Conservation (phyloP, 2,797 vertebrate species). For the Sebastes aleutianus region DNA sequence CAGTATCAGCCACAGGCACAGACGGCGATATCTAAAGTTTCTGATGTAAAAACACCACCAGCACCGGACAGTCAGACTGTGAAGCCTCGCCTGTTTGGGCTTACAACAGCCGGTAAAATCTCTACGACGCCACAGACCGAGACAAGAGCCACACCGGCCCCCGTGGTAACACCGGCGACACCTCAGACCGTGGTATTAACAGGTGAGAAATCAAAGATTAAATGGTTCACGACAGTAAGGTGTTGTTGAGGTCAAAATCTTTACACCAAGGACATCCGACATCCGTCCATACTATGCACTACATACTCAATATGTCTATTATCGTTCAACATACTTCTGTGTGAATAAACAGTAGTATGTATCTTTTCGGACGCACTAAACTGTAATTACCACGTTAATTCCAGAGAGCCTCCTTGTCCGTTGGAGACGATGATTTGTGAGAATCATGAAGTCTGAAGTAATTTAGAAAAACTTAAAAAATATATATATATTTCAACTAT, state of each 20-base stretch:
- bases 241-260: background rate
- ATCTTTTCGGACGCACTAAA: background rate
- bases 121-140: slow-evolving; percentile 29
- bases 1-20: slow-evolving; percentile 67
- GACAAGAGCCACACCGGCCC: slow-evolving; percentile 20
- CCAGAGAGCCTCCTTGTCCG: background rate
- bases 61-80: slow-evolving; percentile 14
- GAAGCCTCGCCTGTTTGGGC: slow-evolving; percentile 33
- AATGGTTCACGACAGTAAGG: background rate
- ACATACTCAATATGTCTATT: background rate
- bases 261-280: too few relatives aligned
- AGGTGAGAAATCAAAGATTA: slow-evolving; percentile 62
- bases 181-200: slow-evolving; percentile 21
- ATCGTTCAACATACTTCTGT: background rate
- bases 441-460: background rate
- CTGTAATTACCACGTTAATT: background rate
- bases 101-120: slow-evolving; percentile 37
- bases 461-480: too few relatives aligned
- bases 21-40: slow-evolving; percentile 47
- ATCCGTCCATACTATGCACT: background rate
- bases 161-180: slow-evolving; percentile 31
- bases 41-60: slow-evolving; percentile 23
- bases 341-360: background rate
- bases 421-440: background rate
- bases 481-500: background rate